Evolutionary conservation across 1,140 invertebrate species (phyloP).

Genomic region (Drosophila pectinifera): DNA sequence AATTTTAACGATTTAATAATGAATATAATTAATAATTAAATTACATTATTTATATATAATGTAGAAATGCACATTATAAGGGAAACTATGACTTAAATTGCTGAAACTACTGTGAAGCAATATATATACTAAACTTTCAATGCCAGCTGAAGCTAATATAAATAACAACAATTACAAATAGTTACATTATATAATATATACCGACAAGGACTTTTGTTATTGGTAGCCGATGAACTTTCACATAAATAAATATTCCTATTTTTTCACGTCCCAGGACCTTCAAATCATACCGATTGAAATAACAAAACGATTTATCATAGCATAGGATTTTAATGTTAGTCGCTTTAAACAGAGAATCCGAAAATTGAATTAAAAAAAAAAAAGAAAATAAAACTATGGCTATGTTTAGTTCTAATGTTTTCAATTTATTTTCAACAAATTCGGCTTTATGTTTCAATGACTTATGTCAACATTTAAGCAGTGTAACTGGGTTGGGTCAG

Average conservation of each 20-base stretch:
- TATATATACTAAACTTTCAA: slow-evolving; percentile 13
- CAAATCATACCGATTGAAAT: slow-evolving; percentile 15
- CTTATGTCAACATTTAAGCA: not conserved
- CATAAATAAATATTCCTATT: slow-evolving; percentile 16
- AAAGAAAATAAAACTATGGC: not conserved
- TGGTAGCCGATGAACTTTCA: slow-evolving; percentile 12
- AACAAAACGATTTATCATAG: slow-evolving; percentile 17
- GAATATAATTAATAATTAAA: no score
- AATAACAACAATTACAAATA: no score
- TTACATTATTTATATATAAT: no score
- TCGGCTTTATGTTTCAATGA: rapidly evolving
- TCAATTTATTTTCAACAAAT: no score
- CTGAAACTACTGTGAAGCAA: no score
- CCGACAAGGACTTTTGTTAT: not conserved
- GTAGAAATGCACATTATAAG: slow-evolving; percentile 21
- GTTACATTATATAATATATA: no score
- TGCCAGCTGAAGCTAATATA: not conserved
- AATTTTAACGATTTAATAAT: no score
- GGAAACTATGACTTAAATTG: slow-evolving; percentile 5
- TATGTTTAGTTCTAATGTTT: not conserved
- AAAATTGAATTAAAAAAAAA: not conserved
- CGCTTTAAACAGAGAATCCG: slow-evolving; percentile 7
- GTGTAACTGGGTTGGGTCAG: not conserved
- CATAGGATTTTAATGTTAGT: slow-evolving; percentile 27
- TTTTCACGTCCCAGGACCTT: slow-evolving; percentile 24